A percentile compares a stretch with the other conserved stretches of the same genome.
These are phyloP conservation scores for Dolichomitus sp. DNA, from an alignment of 2,888 invertebrate genomes.

Conservation along the genomic window DNA sequence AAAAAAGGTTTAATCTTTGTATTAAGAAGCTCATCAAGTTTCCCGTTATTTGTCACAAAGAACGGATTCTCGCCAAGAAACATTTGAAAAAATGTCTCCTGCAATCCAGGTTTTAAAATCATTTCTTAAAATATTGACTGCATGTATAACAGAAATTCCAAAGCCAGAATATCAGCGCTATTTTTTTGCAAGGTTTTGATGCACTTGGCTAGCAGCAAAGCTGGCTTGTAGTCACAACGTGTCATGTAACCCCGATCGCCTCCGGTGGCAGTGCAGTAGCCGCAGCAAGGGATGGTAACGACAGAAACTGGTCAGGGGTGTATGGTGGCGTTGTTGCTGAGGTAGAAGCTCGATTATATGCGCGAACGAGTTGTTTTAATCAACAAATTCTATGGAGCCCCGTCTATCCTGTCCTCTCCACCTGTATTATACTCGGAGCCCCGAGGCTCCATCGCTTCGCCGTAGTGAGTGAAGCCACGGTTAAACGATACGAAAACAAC, in stretches of 20 bases:
- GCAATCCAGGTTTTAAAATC: no score
- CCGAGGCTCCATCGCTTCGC: conserved; percentile 44
- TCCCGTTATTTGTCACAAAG: no score
- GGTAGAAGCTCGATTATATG: conserved; percentile 35
- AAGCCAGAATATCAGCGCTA: no score
- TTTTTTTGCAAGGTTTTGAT: not conserved
- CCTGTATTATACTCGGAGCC: conserved; percentile 31
- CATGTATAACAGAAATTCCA: no score
- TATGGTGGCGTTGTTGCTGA: not conserved
- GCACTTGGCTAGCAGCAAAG: not conserved
- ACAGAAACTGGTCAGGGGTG: not conserved
- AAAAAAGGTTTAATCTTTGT: no score
- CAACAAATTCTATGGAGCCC: conserved; percentile 66
- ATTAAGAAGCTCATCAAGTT: no score
- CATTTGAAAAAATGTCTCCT: no score
- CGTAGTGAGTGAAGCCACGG: conserved; percentile 63
- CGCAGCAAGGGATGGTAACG: not conserved
- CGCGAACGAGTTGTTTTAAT: conserved; percentile 69
- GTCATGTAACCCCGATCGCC: conserved; percentile 7
- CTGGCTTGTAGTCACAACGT: not conserved
- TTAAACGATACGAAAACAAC: conserved; percentile 76
- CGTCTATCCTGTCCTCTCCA: conserved; percentile 25
- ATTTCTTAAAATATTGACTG: no score
- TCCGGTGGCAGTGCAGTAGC: not conserved
- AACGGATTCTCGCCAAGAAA: no score